Evolutionary conservation across 2,113 vertebrate genomes (phyloP).

Genomic region (Accipiter virgatus): DNA sequence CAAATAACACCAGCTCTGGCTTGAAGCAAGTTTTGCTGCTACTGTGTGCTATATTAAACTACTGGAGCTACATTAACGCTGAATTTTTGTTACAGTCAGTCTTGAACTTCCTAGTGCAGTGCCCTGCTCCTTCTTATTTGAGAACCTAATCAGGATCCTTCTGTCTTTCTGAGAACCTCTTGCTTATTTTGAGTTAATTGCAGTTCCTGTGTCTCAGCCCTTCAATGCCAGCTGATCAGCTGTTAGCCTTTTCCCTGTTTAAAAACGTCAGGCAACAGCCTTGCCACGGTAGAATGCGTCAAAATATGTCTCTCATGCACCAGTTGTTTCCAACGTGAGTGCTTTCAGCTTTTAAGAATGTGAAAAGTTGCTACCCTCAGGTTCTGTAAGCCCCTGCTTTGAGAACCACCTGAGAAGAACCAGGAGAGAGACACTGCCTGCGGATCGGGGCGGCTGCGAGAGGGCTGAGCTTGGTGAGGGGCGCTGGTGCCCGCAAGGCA

Average conservation of each 20-base stretch:
- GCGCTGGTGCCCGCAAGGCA: not conserved
- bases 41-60: not conserved
- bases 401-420: not conserved
- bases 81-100: not conserved
- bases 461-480: not conserved
- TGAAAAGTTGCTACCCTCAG: not conserved
- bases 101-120: not conserved
- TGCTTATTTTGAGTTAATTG: not conserved
- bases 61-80: not conserved
- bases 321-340: not conserved
- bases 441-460: not conserved
- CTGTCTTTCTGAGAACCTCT: not conserved
- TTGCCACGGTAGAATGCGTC: fast-evolving
- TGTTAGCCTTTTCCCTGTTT: not conserved
- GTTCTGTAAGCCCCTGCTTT: not conserved
- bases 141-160: not conserved
- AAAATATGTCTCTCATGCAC: not conserved
- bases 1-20: not conserved
- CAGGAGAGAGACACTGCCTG: not conserved
- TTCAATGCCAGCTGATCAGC: not conserved
- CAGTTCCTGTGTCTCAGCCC: not conserved
- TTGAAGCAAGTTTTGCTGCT: not conserved
- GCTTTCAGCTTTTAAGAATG: not conserved
- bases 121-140: not conserved
- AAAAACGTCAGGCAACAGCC: not conserved